Conservation (phyloP, 2,113 vertebrate genomes). For the Sylvicapra grimmia region DNA sequence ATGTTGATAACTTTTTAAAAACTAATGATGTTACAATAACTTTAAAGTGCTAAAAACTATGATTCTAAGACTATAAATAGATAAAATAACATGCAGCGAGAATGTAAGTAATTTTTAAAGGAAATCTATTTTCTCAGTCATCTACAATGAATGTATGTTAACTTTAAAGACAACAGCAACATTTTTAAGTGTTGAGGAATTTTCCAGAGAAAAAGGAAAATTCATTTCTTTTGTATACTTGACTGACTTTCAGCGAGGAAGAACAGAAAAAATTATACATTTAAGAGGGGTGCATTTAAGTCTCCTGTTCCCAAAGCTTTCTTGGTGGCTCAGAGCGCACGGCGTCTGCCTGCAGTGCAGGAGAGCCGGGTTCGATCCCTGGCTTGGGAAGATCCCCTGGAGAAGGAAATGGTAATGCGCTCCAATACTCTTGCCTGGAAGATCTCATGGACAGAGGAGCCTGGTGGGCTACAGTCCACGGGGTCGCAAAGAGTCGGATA, state of each 20-base stretch:
- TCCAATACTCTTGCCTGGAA: neutral
- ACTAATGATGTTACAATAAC: neutral
- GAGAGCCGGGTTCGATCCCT: rapidly evolving
- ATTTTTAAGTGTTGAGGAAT: neutral
- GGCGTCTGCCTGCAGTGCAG: neutral
- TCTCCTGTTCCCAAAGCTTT: neutral
- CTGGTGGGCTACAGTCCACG: neutral
- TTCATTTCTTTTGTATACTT: neutral
- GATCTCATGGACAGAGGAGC: too few species aligned
- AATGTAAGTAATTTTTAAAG: neutral
- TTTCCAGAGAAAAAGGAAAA: neutral
- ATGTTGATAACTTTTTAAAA: neutral
- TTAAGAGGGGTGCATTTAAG: neutral
- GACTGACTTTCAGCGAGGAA: neutral
- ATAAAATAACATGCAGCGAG: neutral
- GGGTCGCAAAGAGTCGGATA: rapidly evolving
- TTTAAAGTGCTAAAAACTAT: neutral
- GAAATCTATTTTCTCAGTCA: neutral
- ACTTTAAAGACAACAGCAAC: neutral
- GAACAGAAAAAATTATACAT: neutral
- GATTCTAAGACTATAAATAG: neutral
- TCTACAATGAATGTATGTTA: neutral
- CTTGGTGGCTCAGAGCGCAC: neutral
- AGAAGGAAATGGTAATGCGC: neutral
- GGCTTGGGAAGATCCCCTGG: neutral